A percentile compares a stretch with the other conserved stretches of the same genome.
Evolutionary conservation across 2,888 invertebrate species (phyloP).

Genomic region (Bombyx huttoni): DNA sequence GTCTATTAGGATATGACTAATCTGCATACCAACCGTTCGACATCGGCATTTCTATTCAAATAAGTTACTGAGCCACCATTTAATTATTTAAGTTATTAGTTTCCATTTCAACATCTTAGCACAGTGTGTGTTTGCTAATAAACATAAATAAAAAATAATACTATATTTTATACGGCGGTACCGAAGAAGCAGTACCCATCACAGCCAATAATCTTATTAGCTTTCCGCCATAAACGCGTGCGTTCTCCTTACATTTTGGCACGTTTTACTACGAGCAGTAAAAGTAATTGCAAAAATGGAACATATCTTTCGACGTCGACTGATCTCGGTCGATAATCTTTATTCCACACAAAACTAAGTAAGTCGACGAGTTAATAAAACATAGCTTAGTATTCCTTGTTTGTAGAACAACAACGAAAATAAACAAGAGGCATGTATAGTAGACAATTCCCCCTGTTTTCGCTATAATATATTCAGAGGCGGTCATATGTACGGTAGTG

Average conservation of each 20-base stretch:
- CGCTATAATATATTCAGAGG: slow-evolving; percentile 19
- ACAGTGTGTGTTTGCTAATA: not conserved
- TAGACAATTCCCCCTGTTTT: slow-evolving; percentile 26
- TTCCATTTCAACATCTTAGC: not conserved
- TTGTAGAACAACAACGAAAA: slow-evolving; percentile 28
- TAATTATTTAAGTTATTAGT: not conserved
- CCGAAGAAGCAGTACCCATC: slow-evolving; percentile 1
- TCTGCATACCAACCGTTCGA: too few relatives aligned
- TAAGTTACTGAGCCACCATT: not conserved
- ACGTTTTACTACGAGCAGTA: slow-evolving; percentile 29
- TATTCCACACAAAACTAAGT: slow-evolving; percentile 27
- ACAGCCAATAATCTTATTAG: slow-evolving; percentile 29
- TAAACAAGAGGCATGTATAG: slow-evolving; percentile 24
- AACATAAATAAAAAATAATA: slow-evolving; percentile 20
- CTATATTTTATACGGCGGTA: not conserved
- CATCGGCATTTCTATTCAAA: not conserved
- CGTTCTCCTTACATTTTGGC: slow-evolving; percentile 24
- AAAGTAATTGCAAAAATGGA: slow-evolving; percentile 23
- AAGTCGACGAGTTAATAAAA: slow-evolving; percentile 39
- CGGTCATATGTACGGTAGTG: slow-evolving; percentile 6
- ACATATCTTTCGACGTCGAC: slow-evolving; percentile 21
- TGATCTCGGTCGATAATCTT: slow-evolving; percentile 28
- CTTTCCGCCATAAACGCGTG: slow-evolving; percentile 24
- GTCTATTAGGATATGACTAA: too few relatives aligned
- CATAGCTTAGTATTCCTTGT: slow-evolving; percentile 29